Evolutionary conservation across 2,113 vertebrate species (phyloP).

Genomic region (Cettia cetti): DNA sequence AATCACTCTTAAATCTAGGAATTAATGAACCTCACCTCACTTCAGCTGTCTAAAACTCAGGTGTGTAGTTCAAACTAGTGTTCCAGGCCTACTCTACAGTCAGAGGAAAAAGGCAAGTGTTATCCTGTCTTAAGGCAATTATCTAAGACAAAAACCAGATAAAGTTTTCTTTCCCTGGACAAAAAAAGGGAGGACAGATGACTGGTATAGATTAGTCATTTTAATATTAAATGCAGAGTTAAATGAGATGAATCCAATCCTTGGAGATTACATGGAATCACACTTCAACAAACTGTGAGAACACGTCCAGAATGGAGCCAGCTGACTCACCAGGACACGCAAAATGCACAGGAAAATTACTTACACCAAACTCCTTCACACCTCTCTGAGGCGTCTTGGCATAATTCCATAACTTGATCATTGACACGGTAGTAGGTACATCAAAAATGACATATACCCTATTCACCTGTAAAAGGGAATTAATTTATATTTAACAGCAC

Average conservation of each 20-base stretch:
- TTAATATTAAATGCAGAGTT: background rate
- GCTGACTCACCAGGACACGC: background rate
- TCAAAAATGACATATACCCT: conserved; percentile 96
- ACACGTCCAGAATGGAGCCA: background rate
- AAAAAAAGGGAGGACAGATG: background rate
- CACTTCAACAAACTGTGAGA: conserved; percentile 33
- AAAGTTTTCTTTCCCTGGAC: background rate
- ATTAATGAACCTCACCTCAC: conserved; percentile 17
- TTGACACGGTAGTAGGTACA: conserved; percentile 89
- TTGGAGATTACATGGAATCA: conserved; percentile 3
- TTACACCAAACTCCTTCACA: conserved; percentile 97
- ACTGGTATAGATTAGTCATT: conserved; percentile 1
- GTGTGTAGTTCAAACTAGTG: background rate
- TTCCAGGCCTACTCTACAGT: background rate
- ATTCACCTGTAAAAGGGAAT: conserved; percentile 82
- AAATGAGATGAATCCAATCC: background rate
- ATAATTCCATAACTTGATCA: conserved; percentile 99
- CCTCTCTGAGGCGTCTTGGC: conserved; percentile 92
- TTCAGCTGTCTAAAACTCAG: conserved; percentile 17
- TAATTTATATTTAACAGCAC: background rate
- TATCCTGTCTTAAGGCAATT: background rate
- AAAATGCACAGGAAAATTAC: conserved; percentile 34
- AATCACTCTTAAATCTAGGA: conserved; percentile 1
- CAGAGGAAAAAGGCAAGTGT: background rate
- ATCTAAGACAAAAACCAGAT: background rate